These are phyloP conservation scores for Emydura subglobosa DNA, from an alignment of 2,113 vertebrate species.

Conservation along the genomic window DNA sequence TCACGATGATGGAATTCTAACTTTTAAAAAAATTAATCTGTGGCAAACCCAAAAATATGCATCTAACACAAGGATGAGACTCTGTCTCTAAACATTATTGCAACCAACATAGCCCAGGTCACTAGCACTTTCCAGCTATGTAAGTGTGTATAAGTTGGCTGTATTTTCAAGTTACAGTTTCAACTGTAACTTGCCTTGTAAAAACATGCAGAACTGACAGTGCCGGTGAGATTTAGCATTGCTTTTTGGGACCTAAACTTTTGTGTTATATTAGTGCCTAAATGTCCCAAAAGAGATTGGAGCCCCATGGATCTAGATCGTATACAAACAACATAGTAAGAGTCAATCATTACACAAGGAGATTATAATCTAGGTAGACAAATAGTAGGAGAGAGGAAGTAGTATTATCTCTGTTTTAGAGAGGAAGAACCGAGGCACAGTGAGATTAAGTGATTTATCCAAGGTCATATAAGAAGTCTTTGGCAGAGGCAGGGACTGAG, in stretches of 20 bases:
- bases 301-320: background rate
- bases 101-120: background rate
- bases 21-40: background rate
- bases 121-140: background rate
- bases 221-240: background rate
- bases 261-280: background rate
- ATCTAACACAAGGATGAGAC: background rate
- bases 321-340: accelerated
- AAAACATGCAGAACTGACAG: background rate
- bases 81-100: background rate
- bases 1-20: background rate
- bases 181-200: background rate
- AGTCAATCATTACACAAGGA: background rate
- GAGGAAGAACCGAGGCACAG: background rate
- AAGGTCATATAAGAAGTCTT: background rate
- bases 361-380: background rate
- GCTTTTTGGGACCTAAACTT: background rate
- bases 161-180: background rate
- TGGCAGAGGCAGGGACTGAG: background rate
- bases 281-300: accelerated
- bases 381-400: background rate
- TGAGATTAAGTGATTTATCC: background rate
- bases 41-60: background rate
- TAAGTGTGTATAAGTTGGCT: background rate
- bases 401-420: background rate